phyloP scores from a whole-genome alignment of 2,797 vertebrate genomes.

The Hemitrygon akajei region DNA sequence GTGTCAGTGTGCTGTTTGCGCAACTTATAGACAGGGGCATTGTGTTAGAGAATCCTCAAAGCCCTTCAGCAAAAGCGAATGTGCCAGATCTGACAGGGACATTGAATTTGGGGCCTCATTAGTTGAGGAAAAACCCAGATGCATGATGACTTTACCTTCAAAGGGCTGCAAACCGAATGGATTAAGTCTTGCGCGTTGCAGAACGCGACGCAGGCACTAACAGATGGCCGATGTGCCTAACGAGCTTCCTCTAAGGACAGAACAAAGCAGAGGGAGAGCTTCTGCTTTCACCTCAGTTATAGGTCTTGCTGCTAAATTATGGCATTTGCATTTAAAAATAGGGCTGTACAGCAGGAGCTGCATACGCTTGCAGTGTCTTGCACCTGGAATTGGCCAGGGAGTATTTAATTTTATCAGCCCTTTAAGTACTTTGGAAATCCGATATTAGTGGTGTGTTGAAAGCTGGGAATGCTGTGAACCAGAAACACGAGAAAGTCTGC shows the following conservation, averaged over 20 bases:
- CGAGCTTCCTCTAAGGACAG: background rate
- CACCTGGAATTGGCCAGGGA: background rate
- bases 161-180: background rate
- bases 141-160: background rate
- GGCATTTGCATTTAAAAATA: background rate
- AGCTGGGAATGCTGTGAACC: too few species aligned
- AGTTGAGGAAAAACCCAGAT: slow-evolving; percentile 13
- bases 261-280: background rate
- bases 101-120: slow-evolving; percentile 21
- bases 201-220: background rate
- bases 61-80: background rate
- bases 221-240: slow-evolving; percentile 23
- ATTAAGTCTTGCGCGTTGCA: background rate
- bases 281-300: background rate
- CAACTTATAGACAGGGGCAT: background rate
- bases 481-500: too few species aligned
- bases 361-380: background rate
- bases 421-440: background rate
- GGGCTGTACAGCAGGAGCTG: background rate
- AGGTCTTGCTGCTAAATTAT: background rate
- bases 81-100: slow-evolving; percentile 17
- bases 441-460: background rate
- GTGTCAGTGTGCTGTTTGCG: background rate
- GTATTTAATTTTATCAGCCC: background rate
- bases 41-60: background rate